Evolutionary conservation across 2,888 invertebrate species (phyloP), one percentile per base, ranked within the genome.

Genomic region (Pollenia griseotomentosa): DNA sequence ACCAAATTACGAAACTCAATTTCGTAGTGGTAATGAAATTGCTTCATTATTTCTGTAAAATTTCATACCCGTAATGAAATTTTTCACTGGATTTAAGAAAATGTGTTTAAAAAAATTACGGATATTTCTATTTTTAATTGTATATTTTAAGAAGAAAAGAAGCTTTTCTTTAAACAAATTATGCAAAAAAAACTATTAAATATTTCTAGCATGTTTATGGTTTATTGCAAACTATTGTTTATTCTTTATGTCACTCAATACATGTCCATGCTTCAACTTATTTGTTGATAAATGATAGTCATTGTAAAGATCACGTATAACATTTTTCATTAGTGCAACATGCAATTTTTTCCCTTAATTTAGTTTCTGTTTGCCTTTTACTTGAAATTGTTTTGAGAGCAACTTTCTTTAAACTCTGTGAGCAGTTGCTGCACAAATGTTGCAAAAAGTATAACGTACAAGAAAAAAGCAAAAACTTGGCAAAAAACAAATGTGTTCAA

Each of bases 321-420:
- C 83, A 86, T 83, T 83, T 86, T 86, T 86, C 86, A 86, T 86
- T 86, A 83, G 83, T 71, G 79, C 86, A 86, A 82, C 65, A 57
- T 79, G 63, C 51, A 75, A 51, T 80, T 71, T 83, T 23, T 48
- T 14, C 16, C 33, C 19, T 61, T 63, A n/a, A 46, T 48, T 63
- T 80, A 74, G 12, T 53, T 63, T 55, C 33, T 53, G 46, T 80
- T 63, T 63, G 46, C 16, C 42, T 74, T 74, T 74, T 73, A 42
- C 61, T 53, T 74, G 61, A 57, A 75, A 80, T 71, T 70, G 63
- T 80, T 73, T 61, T 59, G 12, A 73, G 61, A 75, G n/a, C 57
- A 79, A 57, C 42, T 83, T 80, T 51, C 65, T 51, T 44, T 33
- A 79, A 77, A 77, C 23, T 73, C 23, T 44, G n/a, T 77, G 23